These are phyloP conservation scores for Hirtodrosophila confusa DNA, from an alignment of 2,888 invertebrate genomes.

Conservation along the genomic window DNA sequence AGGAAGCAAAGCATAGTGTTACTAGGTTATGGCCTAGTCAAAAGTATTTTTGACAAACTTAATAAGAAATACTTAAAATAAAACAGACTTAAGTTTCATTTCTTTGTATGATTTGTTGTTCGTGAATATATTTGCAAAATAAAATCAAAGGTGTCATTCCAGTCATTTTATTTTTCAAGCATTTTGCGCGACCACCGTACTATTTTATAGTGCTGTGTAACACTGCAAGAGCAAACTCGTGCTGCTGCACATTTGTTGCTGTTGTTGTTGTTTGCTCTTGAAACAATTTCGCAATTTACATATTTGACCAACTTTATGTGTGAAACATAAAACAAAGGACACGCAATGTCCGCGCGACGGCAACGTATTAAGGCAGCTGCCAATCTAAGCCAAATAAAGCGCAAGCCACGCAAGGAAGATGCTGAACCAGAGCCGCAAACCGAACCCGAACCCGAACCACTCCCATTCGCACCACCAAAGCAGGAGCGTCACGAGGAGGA, in stretches of 20 bases:
- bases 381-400: constrained; percentile 84
- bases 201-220: constrained; percentile 24
- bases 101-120: no score
- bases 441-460: constrained; percentile 20
- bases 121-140: no score
- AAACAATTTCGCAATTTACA: constrained; percentile 19
- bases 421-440: constrained; percentile 15
- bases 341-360: constrained; percentile 87
- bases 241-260: constrained; percentile 31
- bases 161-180: neutral
- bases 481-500: constrained; percentile 37
- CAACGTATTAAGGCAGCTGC: constrained; percentile 90
- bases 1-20: no score
- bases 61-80: no score
- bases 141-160: constrained; percentile 4
- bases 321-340: constrained; percentile 24
- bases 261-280: constrained; percentile 39
- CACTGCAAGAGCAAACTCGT: constrained; percentile 46
- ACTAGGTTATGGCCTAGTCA: no score
- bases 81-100: no score
- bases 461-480: constrained; percentile 3
- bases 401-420: constrained; percentile 62
- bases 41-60: no score
- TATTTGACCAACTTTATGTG: constrained; percentile 42
- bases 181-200: constrained; percentile 16